Percentiles rank a stretch among this genome's conserved stretches.
These are phyloP conservation scores for Penaeus chinensis DNA, from an alignment of 1,140 invertebrate species.

Conservation along the genomic window DNA sequence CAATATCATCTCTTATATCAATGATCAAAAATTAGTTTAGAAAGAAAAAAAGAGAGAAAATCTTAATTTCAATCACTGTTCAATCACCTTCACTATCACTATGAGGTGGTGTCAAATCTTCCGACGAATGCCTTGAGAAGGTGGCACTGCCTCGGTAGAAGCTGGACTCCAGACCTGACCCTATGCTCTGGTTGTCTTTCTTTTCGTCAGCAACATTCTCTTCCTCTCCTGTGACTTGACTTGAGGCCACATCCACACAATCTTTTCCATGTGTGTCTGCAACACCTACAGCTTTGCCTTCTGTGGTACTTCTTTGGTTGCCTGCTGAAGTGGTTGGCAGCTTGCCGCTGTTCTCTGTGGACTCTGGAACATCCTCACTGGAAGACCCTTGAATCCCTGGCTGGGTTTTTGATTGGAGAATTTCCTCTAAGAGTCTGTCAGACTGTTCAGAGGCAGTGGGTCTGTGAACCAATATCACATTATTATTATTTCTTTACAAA, in stretches of 20 bases:
- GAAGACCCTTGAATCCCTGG: background rate
- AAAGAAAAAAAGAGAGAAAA: too few species aligned
- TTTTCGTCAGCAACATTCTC: background rate
- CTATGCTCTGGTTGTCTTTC: background rate
- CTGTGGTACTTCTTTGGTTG: background rate
- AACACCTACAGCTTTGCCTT: background rate
- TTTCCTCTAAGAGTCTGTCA: conserved; percentile 35
- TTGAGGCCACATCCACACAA: too few species aligned
- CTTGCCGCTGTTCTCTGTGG: background rate
- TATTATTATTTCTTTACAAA: background rate
- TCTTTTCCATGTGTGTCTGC: background rate
- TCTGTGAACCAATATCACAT: background rate
- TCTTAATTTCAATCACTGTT: too few species aligned
- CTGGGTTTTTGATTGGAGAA: conserved; percentile 33
- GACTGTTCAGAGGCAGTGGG: conserved; percentile 24
- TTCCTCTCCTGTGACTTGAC: background rate
- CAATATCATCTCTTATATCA: too few species aligned
- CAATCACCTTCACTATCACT: conserved; percentile 39
- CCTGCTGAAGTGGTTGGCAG: background rate
- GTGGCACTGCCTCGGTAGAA: conserved; percentile 28
- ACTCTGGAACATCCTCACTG: background rate
- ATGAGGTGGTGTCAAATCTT: conserved; percentile 6
- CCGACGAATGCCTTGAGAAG: conserved; percentile 1
- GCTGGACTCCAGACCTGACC: conserved; percentile 24
- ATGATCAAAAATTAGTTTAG: too few species aligned